Base-by-base conservation (phyloP, 2,888 invertebrate genomes). In the Thecocarcelia acutangulata region DNA sequence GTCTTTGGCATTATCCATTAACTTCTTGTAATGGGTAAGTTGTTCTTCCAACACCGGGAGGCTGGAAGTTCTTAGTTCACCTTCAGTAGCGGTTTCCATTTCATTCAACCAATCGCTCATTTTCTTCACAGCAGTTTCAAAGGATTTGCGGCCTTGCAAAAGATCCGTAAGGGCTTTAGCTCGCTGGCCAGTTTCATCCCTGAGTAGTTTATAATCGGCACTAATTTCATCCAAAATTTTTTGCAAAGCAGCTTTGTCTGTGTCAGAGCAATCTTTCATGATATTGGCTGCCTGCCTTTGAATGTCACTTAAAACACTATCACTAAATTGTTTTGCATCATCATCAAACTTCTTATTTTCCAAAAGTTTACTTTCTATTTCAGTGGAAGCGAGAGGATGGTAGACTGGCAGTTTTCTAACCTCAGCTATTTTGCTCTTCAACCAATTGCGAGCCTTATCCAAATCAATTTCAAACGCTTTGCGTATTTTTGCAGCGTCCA, bases 71-170 rank as follows among this genome's bases (percentile, higher is more conserved):
- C 96, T 93, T 3, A 97, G 92, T 87, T 97, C 97, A 40, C 95
- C 94, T 11, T 95, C 94, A 1, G 96, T 95, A 3, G 96, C 95
- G 0, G 96, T 95, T 90, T 97, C 97, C 33, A 96, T 96, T 91
- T 98, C 96, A 85, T 96, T 95, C 46, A 97, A 92, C 98, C 98
- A 98, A 85, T 95, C 94, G 84, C 95, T 94, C 87, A 96, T 95
- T 86, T 94, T 94, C 75, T 95, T 95, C 59, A 96, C 92, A 80
- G 96, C 95, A 52, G 93, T 93, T 90, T 98, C 98, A 86, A 97
- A 96, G 58, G 95, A 93, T 86, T 94, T 95, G 80, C 97, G 93
- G 13, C 95, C 94, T 89, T 95, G 94, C 12, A 96, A 91, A 12
- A 96, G 92, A 90, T 95, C 95, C 46, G 93, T 93, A 28, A 97